Base-by-base conservation (phyloP, 2,113 vertebrate genomes). In the Pogona vitticeps region DNA sequence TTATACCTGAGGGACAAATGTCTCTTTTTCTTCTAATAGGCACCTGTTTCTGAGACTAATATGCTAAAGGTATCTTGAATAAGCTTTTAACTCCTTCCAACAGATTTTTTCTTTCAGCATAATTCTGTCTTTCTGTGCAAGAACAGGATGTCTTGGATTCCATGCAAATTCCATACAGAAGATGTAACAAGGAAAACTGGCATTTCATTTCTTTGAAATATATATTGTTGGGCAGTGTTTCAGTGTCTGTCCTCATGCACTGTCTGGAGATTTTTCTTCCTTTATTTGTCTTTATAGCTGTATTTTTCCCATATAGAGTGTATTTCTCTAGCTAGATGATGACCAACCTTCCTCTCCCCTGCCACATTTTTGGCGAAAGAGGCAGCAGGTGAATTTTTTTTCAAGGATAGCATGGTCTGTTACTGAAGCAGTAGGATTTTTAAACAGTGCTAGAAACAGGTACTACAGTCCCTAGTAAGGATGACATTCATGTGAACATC, bases 1-100 rank as follows among this genome's bases (percentile, higher is more conserved):
- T 87, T 61, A 81, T 20, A 18, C 80, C 88, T 91, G 82, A 46
- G 88, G 6, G 46, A 91, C 52, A 76, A 70, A 59, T 68, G 8
- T 31, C 75, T 26, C 76, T 63, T 78, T 90, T 72, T 58, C 36
- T 86, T 40, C 40, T 0, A 21, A 58, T 17, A 1, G 21, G 36
- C 18, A 36, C 88, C 82, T 89, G 61, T 52, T 88, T 85, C 20
- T 23, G 23, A 91, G 76, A 0, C 0, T 82, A 72, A n/a, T 86
- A 92, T 26, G 17, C 28, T 28, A 46, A 56, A 89, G 3, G 26
- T n/a, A 76, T 46, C 36, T 36, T 63, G 36, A 46, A 61, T 23
- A 33, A 68, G 6, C 46, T n/a, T 56, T 82, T 71, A 71, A 36
- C n/a, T 33, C 23, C 8, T 15, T 70, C n/a, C 21, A 70, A 52